phyloP scores from a whole-genome alignment of 2,888 invertebrate genomes.

The Cryptophagus acutangulus region DNA sequence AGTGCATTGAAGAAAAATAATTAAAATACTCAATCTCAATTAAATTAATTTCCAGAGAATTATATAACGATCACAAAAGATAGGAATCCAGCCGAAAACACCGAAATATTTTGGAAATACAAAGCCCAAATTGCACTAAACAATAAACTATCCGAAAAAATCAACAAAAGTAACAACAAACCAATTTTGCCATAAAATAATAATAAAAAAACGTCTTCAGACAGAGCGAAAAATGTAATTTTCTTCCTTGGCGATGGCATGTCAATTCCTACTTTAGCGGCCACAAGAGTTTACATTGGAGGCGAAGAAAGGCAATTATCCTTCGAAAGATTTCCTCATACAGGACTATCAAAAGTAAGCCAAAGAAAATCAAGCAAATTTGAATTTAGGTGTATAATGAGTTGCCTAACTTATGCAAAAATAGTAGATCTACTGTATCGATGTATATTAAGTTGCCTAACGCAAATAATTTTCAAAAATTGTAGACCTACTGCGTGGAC shows the following conservation, averaged over 20 bases:
- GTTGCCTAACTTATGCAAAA: no score
- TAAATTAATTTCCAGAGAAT: no score
- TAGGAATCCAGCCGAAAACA: no score
- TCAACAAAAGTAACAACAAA: slow-evolving; percentile 14
- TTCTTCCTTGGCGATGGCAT: slow-evolving; percentile 81
- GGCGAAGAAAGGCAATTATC: slow-evolving; percentile 66
- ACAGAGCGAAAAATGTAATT: slow-evolving; percentile 65
- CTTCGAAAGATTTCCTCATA: slow-evolving; percentile 69
- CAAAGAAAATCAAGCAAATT: no score
- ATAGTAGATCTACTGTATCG: no score
- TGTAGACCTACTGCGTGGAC: slow-evolving; percentile 68
- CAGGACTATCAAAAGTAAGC: slow-evolving; percentile 58
- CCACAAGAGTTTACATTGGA: slow-evolving; percentile 64
- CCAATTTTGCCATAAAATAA: neutral
- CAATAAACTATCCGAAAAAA: slow-evolving; percentile 3
- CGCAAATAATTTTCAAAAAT: no score
- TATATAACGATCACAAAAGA: no score
- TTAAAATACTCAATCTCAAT: no score
- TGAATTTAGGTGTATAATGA: no score
- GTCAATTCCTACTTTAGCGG: slow-evolving; percentile 73
- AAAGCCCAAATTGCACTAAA: slow-evolving; percentile 13
- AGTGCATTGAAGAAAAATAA: no score
- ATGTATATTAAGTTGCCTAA: no score
- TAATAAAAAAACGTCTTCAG: slow-evolving; percentile 22
- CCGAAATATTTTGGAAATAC: slow-evolving; percentile 6